These are phyloP conservation scores for Phataginus tetradactyla DNA, from an alignment of 2,797 vertebrate species.

Conservation along the genomic window DNA sequence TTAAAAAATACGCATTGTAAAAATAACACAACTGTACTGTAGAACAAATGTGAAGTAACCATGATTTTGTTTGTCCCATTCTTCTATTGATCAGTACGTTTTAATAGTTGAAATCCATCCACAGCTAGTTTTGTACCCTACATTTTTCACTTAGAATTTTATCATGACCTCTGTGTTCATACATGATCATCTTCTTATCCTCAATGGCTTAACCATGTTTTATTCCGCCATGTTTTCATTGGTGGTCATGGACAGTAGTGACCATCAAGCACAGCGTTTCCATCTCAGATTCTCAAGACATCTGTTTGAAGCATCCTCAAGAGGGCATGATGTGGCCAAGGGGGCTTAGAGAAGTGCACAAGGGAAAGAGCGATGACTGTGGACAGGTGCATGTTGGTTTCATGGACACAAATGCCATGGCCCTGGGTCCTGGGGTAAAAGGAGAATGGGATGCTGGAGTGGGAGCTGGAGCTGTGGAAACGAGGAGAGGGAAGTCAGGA, in stretches of 20 bases:
- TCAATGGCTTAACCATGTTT: neutral
- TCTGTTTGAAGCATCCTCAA: neutral
- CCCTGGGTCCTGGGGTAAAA: neutral
- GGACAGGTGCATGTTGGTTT: neutral
- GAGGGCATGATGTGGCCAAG: neutral
- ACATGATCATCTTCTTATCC: neutral
- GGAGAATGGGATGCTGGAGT: neutral
- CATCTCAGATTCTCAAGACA: neutral
- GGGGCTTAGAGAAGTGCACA: neutral
- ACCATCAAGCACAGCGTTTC: neutral
- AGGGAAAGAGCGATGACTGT: neutral
- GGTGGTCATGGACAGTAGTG: neutral
- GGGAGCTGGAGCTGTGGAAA: neutral
- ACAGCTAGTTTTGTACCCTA: neutral
- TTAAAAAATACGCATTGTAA: neutral
- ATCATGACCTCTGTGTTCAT: neutral
- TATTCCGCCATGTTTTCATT: neutral
- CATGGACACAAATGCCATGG: neutral
- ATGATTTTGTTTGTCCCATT: neutral
- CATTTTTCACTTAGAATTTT: conserved; percentile 33
- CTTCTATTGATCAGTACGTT: neutral
- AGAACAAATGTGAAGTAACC: neutral
- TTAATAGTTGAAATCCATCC: neutral
- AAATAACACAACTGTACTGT: neutral
- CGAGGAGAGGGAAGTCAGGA: neutral